Base-by-base conservation (phyloP, 1,140 invertebrate genomes). In the Lerema accius region DNA sequence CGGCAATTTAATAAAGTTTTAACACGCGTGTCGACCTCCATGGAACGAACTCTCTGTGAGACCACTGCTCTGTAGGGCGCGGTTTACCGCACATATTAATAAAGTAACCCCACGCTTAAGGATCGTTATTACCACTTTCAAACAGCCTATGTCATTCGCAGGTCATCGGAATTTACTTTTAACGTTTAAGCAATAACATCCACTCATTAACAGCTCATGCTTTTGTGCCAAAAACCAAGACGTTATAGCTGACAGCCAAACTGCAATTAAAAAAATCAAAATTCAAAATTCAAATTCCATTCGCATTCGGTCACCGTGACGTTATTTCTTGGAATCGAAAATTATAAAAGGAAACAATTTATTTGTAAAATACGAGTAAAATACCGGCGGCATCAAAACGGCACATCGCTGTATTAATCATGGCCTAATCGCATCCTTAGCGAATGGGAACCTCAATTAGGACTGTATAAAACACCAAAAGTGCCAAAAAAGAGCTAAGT, bases 391-490 rank as follows among this genome's bases (percentile, higher is more conserved):
- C 70, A 70, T 58, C 56, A 62, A 65, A 76, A 70, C 65, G 63
- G 63, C 66, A 69, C 71, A 80, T 67, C 70, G 45, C 51, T 79
- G 74, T 83, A 86, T 86, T 80, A 86, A 84, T 88, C 82, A 84
- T 67, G 56, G 58, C 66, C 74, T 86, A 84, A 88, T 88, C 82
- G 85, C 76, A 84, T 82, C 83, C 83, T 88, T 86, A 83, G 80
- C 80, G 80, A 84, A 88, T 86, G 53, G 55, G 69, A 48, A 80
- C 80, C 81, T 83, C 84, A 85, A 85, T 87, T 87, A 87, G 80
- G 78, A 77, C 61, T 76, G 69, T 75, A 84, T 82, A 79, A 84
- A 82, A 82, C 76, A 80, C 66, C 59, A 48, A 69, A 75, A 69
- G 65, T 73, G 72, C 72, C 70, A 76, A 85, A 83, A 81, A 85